Evolutionary conservation across 2,888 invertebrate species (phyloP).

Genomic region (Spodoptera littoralis): DNA sequence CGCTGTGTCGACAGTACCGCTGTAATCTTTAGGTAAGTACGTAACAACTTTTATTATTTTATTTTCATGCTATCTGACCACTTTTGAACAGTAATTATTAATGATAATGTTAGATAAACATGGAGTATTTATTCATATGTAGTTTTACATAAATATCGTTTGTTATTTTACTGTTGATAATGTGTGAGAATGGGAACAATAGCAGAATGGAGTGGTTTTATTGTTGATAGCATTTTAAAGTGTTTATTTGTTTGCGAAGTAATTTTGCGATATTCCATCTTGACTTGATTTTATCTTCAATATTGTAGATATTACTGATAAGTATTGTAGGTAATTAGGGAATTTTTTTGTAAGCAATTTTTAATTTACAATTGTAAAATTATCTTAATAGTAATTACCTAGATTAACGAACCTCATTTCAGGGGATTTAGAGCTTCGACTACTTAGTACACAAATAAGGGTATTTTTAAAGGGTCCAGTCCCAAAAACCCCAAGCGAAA

Average conservation of each 20-base stretch:
- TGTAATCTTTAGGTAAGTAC: slow-evolving; percentile 33
- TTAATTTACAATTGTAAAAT: no score
- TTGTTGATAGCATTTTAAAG: slow-evolving; percentile 15
- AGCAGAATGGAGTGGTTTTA: slow-evolving; percentile 6
- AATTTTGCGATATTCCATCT: slow-evolving; percentile 2
- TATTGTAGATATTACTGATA: no score
- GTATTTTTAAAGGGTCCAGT: no score
- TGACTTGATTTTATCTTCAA: no score
- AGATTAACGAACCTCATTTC: no score
- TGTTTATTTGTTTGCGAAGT: slow-evolving; percentile 22
- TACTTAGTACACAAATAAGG: no score
- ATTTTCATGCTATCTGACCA: slow-evolving; percentile 21
- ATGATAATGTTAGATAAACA: slow-evolving; percentile 31
- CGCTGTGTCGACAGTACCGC: slow-evolving; percentile 19
- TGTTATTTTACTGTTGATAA: slow-evolving; percentile 28
- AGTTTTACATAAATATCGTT: slow-evolving; percentile 7
- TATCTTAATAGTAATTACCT: no score
- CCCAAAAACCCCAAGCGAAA: no score
- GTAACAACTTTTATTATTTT: slow-evolving; percentile 39
- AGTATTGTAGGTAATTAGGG: no score
- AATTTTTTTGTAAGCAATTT: no score
- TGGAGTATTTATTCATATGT: no score
- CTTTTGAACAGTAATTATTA: slow-evolving; percentile 14
- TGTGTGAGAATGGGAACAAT: slow-evolving; percentile 8
- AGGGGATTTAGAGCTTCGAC: no score